These are phyloP conservation scores for Zaprionus ornatus DNA, from an alignment of 1,140 invertebrate genomes.

Conservation along the genomic window DNA sequence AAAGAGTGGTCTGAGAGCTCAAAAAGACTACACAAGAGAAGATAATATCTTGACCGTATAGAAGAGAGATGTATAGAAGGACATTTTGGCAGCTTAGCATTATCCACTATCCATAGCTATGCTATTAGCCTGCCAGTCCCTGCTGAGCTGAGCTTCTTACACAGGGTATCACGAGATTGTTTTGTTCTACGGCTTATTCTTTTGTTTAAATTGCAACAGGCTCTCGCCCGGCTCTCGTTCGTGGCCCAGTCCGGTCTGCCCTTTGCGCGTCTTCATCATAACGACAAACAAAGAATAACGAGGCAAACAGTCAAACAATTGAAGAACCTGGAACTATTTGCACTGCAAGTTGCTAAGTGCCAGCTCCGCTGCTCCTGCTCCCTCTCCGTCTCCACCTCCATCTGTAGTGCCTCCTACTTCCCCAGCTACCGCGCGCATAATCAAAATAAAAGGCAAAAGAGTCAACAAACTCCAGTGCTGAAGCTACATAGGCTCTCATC, in stretches of 20 bases:
- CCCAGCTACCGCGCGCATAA: constrained; percentile 10
- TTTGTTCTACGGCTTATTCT: constrained; percentile 63
- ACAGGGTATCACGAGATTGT: constrained; percentile 47
- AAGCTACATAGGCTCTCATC: constrained; percentile 24
- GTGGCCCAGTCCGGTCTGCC: not conserved
- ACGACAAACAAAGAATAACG: constrained; percentile 68
- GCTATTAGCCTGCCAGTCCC: not conserved
- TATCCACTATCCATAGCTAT: too few species aligned
- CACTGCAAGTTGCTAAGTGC: constrained; percentile 54
- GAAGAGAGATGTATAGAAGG: too few species aligned
- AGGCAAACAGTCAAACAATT: constrained; percentile 49
- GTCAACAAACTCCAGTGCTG: constrained; percentile 49
- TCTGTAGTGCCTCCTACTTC: not conserved
- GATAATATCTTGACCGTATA: too few species aligned
- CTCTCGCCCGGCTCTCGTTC: not conserved
- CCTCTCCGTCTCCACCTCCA: too few species aligned
- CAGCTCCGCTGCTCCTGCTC: not conserved
- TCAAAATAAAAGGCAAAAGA: constrained; percentile 35
- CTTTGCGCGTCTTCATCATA: constrained; percentile 62
- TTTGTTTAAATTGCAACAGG: constrained; percentile 67
- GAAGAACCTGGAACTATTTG: constrained; percentile 57
- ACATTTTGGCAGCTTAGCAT: too few species aligned
- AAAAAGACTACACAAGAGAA: too few species aligned
- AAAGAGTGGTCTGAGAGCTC: not conserved
- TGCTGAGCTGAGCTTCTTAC: not conserved